Conservation (phyloP, 2,797 vertebrate species). For the Uromys caudimaculatus region DNA sequence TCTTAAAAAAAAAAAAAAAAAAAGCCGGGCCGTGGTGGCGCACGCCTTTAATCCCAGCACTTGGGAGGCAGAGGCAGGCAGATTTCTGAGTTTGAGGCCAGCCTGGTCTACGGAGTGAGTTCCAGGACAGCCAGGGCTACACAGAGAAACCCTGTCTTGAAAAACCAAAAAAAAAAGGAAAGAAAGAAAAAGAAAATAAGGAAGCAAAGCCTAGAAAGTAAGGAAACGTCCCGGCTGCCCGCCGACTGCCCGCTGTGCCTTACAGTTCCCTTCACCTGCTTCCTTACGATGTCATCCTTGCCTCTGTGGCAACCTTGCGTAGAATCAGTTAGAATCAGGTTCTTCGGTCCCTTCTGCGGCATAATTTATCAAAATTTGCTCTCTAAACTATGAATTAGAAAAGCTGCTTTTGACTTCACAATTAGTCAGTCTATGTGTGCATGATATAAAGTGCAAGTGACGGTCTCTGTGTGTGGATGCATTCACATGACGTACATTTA, state of each 20-base stretch:
- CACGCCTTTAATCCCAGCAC: too few relatives aligned
- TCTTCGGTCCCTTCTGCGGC: not conserved
- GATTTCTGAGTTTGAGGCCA: too few relatives aligned
- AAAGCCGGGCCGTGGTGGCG: too few relatives aligned
- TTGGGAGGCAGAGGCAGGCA: too few relatives aligned
- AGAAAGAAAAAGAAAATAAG: too few relatives aligned
- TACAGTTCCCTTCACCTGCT: not conserved
- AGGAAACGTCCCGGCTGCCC: too few relatives aligned
- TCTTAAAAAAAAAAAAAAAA: too few relatives aligned
- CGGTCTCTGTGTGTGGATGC: not conserved
- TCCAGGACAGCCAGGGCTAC: too few relatives aligned
- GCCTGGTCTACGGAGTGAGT: too few relatives aligned
- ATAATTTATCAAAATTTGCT: not conserved
- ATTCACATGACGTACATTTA: not conserved
- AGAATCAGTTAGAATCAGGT: not conserved
- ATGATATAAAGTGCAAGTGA: not conserved
- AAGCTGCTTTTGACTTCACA: not conserved
- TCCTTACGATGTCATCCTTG: not conserved
- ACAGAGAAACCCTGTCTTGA: too few relatives aligned
- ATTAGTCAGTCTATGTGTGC: not conserved
- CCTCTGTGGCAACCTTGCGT: not conserved
- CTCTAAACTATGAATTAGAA: not conserved
- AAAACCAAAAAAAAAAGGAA: too few relatives aligned
- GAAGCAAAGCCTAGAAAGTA: not conserved
- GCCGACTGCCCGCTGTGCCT: too few relatives aligned